phyloP scores from a whole-genome alignment of 1,140 invertebrate genomes.

The Macrocentrus cingulum region DNA sequence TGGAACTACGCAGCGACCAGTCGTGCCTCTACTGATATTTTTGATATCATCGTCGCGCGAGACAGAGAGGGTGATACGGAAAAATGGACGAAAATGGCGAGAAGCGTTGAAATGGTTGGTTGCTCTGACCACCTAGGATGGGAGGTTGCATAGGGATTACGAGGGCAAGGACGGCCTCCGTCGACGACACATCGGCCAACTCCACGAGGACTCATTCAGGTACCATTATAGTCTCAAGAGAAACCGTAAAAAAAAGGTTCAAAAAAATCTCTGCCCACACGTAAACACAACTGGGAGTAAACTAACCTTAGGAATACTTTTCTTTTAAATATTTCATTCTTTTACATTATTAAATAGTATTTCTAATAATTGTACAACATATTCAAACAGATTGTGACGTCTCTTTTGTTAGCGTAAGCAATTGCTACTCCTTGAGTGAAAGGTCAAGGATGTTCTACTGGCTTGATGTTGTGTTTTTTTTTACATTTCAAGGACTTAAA shows the following conservation, averaged over 20 bases:
- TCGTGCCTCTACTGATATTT: no score
- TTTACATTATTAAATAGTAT: background rate
- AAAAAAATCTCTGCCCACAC: conserved; percentile 17
- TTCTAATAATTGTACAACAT: no score
- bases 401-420: conserved; percentile 2
- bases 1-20: no score
- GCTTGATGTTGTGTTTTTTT: background rate
- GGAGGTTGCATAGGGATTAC: conserved; percentile 83
- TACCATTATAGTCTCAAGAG: conserved; percentile 47
- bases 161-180: conserved; percentile 74
- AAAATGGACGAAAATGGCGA: conserved; percentile 56
- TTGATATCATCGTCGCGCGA: no score
- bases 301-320: conserved; percentile 18
- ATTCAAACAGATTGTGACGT: no score
- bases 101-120: conserved; percentile 59
- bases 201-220: conserved; percentile 76
- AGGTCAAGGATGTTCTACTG: conserved; percentile 21
- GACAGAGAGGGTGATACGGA: background rate
- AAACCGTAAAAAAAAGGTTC: background rate
- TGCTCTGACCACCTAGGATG: conserved; percentile 64
- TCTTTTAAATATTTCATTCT: conserved; percentile 10
- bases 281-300: conserved; percentile 25
- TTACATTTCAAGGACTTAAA: background rate
- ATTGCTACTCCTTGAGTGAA: conserved; percentile 15
- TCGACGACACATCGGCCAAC: conserved; percentile 75